Evolutionary conservation across 2,113 vertebrate genomes (phyloP).

Genomic region (Poeciliopsis turrubarensis): DNA sequence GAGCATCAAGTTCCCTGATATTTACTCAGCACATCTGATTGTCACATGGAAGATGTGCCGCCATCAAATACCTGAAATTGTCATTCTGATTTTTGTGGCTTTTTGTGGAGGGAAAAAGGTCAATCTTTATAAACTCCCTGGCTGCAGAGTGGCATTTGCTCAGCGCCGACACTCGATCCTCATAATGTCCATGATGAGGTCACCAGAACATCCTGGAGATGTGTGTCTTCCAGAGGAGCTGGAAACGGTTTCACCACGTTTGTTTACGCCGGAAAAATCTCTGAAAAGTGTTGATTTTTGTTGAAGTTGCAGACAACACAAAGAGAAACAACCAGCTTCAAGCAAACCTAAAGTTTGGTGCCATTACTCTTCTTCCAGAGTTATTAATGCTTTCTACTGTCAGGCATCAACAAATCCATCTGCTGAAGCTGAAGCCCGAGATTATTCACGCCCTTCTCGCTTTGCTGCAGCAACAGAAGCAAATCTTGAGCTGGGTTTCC

Average conservation of each 20-base stretch:
- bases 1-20: slow-evolving; percentile 34
- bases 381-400: no score
- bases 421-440: no score
- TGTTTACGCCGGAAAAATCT: background rate
- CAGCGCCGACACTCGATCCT: slow-evolving; percentile 64
- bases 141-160: slow-evolving; percentile 67
- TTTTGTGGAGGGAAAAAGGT: slow-evolving; percentile 53
- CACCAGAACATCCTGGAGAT: slow-evolving; percentile 32
- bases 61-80: slow-evolving; percentile 30
- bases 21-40: slow-evolving; percentile 35
- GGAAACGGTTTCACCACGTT: background rate
- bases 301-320: no score
- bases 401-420: background rate
- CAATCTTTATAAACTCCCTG: slow-evolving; percentile 67
- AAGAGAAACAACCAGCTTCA: no score
- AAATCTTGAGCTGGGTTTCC: no score
- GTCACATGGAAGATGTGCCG: slow-evolving; percentile 32
- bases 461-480: no score
- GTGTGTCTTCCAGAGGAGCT: slow-evolving; percentile 6
- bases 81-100: slow-evolving; percentile 45
- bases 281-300: background rate
- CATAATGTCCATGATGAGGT: slow-evolving; percentile 64
- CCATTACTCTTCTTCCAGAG: no score
- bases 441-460: no score
- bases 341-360: no score